Percentiles rank a stretch among this genome's conserved stretches.
phyloP scores from a whole-genome alignment of 2,113 vertebrate species.

The Ptilonorhynchus violaceus region DNA sequence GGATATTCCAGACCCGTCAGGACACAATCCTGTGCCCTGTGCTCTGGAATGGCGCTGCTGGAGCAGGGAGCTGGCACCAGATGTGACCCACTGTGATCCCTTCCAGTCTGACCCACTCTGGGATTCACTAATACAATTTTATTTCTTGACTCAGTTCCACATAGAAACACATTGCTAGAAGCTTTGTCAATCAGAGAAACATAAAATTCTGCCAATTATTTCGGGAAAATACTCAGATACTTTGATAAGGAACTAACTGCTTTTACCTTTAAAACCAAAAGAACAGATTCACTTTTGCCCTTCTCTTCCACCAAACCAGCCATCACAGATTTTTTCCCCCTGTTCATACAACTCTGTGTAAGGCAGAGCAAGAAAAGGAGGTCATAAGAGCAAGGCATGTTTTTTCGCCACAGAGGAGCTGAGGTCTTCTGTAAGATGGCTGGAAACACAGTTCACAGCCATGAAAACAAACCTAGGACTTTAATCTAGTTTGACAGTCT shows the following conservation, averaged over 20 bases:
- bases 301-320: background rate
- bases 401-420: background rate
- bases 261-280: background rate
- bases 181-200: background rate
- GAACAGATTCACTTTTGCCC: background rate
- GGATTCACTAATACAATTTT: background rate
- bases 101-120: background rate
- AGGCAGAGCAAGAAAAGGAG: background rate
- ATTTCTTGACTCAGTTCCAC: background rate
- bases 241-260: background rate
- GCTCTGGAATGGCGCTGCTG: background rate
- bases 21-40: background rate
- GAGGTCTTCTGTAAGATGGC: background rate
- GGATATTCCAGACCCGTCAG: background rate
- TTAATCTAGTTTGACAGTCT: constrained; percentile 10
- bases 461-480: background rate
- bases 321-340: background rate
- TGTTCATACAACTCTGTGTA: background rate
- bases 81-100: background rate
- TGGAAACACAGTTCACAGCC: background rate
- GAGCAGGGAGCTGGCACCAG: background rate
- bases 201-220: background rate
- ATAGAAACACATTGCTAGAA: background rate
- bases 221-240: background rate
- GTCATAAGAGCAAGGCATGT: background rate